These are phyloP conservation scores for Mythimna pallens DNA, from an alignment of 2,888 invertebrate species.

Conservation along the genomic window DNA sequence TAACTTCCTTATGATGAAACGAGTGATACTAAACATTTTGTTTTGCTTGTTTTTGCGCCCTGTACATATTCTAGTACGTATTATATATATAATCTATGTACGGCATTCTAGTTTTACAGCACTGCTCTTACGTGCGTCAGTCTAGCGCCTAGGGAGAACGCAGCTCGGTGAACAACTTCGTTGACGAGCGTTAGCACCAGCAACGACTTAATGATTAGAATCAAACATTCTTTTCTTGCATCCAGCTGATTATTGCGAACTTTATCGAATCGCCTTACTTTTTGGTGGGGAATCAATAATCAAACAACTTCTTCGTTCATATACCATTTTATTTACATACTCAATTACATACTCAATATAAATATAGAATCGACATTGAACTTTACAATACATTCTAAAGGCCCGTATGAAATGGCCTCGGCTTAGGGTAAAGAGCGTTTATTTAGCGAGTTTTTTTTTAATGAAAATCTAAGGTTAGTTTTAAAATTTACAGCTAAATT, in stretches of 20 bases:
- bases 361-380: constrained; percentile 11
- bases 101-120: no score
- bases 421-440: neutral
- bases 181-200: no score
- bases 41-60: no score
- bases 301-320: constrained; percentile 1
- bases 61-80: no score
- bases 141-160: no score
- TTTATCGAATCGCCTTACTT: neutral
- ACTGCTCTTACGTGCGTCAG: no score
- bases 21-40: no score
- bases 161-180: no score
- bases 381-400: constrained; percentile 13
- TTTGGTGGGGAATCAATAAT: neutral
- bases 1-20: no score
- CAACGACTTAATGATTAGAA: no score
- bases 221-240: no score
- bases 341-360: constrained; percentile 19
- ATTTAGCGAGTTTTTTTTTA: neutral
- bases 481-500: neutral
- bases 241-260: neutral
- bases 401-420: constrained; percentile 5
- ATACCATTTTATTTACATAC: constrained; percentile 48
- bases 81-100: no score
- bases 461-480: constrained; percentile 10